phyloP scores from a whole-genome alignment of 2,113 vertebrate genomes.

The Corythornis cristatus region DNA sequence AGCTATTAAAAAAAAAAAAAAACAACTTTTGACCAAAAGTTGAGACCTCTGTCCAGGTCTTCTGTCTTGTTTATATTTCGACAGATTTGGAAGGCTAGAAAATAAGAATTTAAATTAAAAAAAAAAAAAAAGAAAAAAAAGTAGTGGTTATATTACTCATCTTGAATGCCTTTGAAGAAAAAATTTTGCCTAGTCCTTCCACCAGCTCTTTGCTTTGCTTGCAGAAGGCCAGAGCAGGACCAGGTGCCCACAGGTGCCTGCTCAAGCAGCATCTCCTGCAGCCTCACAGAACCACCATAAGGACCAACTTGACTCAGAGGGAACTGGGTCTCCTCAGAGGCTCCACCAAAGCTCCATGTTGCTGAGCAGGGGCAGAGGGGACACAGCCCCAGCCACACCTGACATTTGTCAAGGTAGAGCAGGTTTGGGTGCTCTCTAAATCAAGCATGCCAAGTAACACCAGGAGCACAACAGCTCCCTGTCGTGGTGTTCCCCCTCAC shows the following conservation, averaged over 20 bases:
- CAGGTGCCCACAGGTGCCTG: too few species aligned
- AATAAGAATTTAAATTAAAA: too few species aligned
- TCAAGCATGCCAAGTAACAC: rapidly evolving
- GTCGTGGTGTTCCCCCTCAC: rapidly evolving
- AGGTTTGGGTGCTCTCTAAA: neutral
- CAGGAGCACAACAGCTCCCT: neutral
- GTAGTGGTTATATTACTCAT: too few species aligned
- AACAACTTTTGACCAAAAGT: neutral
- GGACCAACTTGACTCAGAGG: too few species aligned
- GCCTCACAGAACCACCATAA: too few species aligned
- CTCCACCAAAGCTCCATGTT: rapidly evolving
- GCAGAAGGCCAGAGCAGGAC: too few species aligned
- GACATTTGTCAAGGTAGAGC: neutral
- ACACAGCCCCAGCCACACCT: neutral
- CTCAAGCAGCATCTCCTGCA: too few species aligned
- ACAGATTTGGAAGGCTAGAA: neutral
- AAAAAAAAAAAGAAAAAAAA: too few species aligned
- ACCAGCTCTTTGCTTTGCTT: too few species aligned
- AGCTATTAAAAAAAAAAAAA: neutral
- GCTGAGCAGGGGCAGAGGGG: neutral
- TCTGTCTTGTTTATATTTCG: neutral
- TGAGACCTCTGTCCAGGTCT: neutral
- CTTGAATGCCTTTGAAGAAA: too few species aligned
- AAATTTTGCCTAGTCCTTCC: too few species aligned
- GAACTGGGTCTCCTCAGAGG: too few species aligned